Percentiles rank a stretch among this genome's conserved stretches.
Conservation (phyloP, 2,888 invertebrate genomes). For the Dynastes maya region DNA sequence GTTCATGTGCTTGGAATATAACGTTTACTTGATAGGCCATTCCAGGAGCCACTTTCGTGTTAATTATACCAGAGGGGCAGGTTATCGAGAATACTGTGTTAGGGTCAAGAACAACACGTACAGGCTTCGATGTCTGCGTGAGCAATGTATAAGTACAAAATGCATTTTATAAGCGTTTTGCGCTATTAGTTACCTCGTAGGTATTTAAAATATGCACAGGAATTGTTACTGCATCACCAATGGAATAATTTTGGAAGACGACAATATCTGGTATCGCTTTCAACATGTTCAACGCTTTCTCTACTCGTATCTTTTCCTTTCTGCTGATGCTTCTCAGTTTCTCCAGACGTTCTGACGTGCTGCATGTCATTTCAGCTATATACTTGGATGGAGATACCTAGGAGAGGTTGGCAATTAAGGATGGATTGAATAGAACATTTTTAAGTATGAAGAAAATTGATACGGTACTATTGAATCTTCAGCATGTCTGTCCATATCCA, state of each 20-base stretch:
- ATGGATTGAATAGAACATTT: not conserved
- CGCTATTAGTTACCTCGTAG: conserved; percentile 70
- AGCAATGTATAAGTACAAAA: conserved; percentile 26
- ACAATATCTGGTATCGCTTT: conserved; percentile 71
- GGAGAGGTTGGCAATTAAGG: conserved; percentile 19
- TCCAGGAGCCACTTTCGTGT: conserved; percentile 80
- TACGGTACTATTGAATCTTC: conserved; percentile 17
- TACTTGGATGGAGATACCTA: conserved; percentile 66
- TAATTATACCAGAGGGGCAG: conserved; percentile 68
- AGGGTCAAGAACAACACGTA: conserved; percentile 72
- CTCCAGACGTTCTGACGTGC: conserved; percentile 64
- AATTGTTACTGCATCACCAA: conserved; percentile 72
- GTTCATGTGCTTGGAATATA: conserved; percentile 75
- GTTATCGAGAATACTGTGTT: conserved; percentile 73
- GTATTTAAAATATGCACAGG: conserved; percentile 74
- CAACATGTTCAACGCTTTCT: conserved; percentile 49
- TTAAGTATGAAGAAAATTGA: not conserved
- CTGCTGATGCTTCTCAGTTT: conserved; percentile 59
- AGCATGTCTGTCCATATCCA: conserved; percentile 18
- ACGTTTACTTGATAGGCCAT: conserved; percentile 77
- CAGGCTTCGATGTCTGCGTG: conserved; percentile 72
- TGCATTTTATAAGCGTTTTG: not conserved
- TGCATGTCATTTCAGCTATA: conserved; percentile 63
- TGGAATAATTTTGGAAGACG: conserved; percentile 76
- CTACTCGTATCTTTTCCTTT: conserved; percentile 52